Conservation (phyloP, 2,888 invertebrate species). For the Serripes groenlandicus region DNA sequence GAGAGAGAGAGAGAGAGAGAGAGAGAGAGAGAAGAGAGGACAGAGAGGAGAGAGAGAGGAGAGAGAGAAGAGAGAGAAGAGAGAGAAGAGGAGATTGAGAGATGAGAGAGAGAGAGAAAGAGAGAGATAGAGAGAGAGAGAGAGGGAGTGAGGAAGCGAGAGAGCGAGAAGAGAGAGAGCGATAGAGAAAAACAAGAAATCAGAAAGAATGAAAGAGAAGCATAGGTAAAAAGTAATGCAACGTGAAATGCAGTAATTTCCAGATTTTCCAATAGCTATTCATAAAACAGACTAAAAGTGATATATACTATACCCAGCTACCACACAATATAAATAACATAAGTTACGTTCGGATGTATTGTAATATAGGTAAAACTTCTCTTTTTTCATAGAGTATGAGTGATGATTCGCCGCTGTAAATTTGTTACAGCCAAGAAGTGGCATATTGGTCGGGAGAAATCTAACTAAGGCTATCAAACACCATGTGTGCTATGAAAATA, state of each 20-base stretch:
- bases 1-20: constrained; percentile 11
- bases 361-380: constrained; percentile 12
- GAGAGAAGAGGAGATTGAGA: neutral
- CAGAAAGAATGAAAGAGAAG: too few relatives aligned
- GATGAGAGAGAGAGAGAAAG: neutral
- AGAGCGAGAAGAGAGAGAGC: too few relatives aligned
- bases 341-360: too few relatives aligned
- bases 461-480: constrained; percentile 26
- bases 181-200: too few relatives aligned
- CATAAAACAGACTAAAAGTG: too few relatives aligned
- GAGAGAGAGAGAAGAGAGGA: constrained; percentile 7
- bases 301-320: too few relatives aligned
- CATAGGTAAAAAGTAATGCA: too few relatives aligned
- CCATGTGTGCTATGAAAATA: constrained; percentile 19
- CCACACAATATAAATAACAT: too few relatives aligned
- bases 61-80: too few relatives aligned
- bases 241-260: too few relatives aligned
- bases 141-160: neutral
- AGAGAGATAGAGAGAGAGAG: neutral
- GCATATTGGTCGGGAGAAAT: constrained; percentile 10
- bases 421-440: constrained; percentile 13
- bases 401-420: constrained; percentile 10
- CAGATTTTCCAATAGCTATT: too few relatives aligned
- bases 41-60: too few relatives aligned
- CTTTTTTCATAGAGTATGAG: neutral